phyloP scores from a whole-genome alignment of 2,113 vertebrate genomes.

The Sceloporus undulatus region DNA sequence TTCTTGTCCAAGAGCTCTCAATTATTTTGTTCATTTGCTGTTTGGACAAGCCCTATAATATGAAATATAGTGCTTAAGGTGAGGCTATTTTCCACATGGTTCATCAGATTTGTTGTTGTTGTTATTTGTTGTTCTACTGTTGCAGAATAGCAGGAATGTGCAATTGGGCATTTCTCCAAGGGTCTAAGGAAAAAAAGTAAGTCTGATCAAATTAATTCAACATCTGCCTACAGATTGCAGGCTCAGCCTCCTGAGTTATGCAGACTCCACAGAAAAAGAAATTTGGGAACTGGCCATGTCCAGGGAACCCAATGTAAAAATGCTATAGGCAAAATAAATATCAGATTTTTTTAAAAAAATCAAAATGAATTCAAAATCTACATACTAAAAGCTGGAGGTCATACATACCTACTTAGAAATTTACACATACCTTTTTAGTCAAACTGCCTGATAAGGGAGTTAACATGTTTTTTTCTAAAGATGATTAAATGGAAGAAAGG shows the following conservation, averaged over 20 bases:
- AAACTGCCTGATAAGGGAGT: neutral
- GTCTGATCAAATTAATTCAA: slow-evolving; percentile 2
- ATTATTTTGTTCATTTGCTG: neutral
- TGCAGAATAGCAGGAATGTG: neutral
- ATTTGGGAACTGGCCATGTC: neutral
- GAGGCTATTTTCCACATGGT: neutral
- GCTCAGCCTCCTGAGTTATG: neutral
- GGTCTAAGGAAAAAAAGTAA: neutral
- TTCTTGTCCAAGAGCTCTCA: neutral
- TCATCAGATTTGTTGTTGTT: neutral
- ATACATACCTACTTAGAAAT: too few relatives aligned
- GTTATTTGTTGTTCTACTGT: neutral
- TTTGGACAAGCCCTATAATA: neutral
- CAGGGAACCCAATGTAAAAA: neutral
- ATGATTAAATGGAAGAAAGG: neutral
- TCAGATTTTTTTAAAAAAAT: too few relatives aligned
- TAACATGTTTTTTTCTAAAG: neutral
- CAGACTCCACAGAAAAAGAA: neutral
- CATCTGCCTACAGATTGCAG: neutral
- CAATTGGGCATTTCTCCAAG: neutral
- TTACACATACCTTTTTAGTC: neutral
- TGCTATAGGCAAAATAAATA: too few relatives aligned
- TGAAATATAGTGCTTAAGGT: neutral
- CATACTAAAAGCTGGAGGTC: too few relatives aligned
- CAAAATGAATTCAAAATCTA: too few relatives aligned